A percentile compares a stretch with the other conserved stretches of the same genome.
phyloP scores from a whole-genome alignment of 2,888 invertebrate species.

The Agrypnus murinus region DNA sequence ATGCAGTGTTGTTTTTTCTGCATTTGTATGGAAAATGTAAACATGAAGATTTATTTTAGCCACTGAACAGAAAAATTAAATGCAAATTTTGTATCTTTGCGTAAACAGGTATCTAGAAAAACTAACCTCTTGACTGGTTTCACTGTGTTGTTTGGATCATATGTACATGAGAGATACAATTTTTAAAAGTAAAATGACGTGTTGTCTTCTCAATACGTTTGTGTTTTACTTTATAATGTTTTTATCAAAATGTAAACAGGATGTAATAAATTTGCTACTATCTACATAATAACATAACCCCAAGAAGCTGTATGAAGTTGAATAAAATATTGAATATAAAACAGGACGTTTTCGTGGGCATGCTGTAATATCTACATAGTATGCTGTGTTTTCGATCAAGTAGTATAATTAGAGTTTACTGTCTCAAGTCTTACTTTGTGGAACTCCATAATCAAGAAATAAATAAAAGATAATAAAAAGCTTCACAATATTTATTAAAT shows the following conservation, averaged over 20 bases:
- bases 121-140: conserved; percentile 14
- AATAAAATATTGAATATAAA: too few species aligned
- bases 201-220: neutral
- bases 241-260: conserved; percentile 1
- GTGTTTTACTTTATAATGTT: neutral
- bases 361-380: too few species aligned
- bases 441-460: too few species aligned
- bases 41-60: conserved; percentile 19
- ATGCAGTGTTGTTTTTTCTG: neutral
- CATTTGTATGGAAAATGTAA: conserved; percentile 10
- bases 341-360: too few species aligned
- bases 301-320: too few species aligned
- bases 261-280: conserved; percentile 2
- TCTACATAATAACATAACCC: neutral
- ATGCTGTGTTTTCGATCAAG: too few species aligned
- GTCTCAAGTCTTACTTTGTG: too few species aligned
- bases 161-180: neutral
- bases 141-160: conserved; percentile 3
- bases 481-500: too few species aligned
- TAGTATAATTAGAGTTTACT: too few species aligned
- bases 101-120: conserved; percentile 2
- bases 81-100: conserved; percentile 11
- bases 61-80: conserved; percentile 7
- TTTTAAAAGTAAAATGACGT: conserved; percentile 7
- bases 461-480: too few species aligned